A percentile compares a stretch with the other conserved stretches of the same genome.
phyloP scores from a whole-genome alignment of 1,140 invertebrate species.

The Leptopilina boulardi region DNA sequence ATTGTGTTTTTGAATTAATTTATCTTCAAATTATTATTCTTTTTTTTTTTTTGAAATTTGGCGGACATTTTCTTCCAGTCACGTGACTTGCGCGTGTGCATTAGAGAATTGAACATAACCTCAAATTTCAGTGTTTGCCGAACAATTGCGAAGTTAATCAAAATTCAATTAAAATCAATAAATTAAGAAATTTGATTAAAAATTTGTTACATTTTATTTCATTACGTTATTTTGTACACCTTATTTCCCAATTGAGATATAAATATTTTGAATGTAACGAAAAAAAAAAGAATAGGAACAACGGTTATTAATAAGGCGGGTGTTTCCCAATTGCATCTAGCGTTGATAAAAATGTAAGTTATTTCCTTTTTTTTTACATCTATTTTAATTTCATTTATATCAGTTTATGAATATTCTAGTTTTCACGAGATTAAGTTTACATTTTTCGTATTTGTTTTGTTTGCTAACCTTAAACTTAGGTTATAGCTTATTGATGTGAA shows the following conservation, averaged over 20 bases:
- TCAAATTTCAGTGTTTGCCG: conserved; percentile 1
- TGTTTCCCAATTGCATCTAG: not conserved
- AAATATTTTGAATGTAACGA: not conserved
- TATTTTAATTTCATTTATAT: not conserved
- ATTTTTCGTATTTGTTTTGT: not conserved
- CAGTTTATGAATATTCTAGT: not conserved
- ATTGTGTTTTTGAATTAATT: not conserved
- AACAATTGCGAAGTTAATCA: not conserved
- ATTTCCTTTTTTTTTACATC: not conserved
- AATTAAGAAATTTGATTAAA: not conserved
- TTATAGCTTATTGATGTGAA: not conserved
- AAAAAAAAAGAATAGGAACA: not conserved
- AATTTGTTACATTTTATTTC: not conserved
- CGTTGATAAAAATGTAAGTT: not conserved
- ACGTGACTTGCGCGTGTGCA: not conserved
- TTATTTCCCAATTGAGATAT: not conserved
- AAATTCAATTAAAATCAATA: not conserved
- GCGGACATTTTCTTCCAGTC: not conserved
- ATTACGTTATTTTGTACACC: not conserved
- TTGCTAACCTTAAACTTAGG: not conserved
- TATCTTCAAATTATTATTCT: not conserved
- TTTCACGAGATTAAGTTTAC: not conserved
- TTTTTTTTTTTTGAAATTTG: not conserved
- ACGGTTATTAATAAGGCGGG: not conserved
- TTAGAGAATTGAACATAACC: not conserved